Base-by-base conservation (phyloP, 1,140 invertebrate species). In the Pogonognathellus flavescens region DNA sequence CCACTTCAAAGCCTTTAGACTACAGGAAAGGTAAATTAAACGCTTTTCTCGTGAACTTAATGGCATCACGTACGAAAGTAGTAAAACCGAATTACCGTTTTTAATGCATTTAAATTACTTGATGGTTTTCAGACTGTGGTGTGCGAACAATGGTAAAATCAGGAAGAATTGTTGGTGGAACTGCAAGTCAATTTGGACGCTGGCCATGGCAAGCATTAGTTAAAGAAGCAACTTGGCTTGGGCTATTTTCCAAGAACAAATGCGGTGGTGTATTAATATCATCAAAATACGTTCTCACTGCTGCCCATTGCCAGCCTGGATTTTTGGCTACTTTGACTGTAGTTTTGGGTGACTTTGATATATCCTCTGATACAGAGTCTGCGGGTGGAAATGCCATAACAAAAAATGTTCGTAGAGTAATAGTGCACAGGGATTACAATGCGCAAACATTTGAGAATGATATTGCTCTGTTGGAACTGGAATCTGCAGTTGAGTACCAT, bases 121-220 rank as follows among this genome's bases (percentile, higher is more conserved):
- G 25, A 14, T 66, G 41, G 41, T 72, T 72, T 92, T 88, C 91
- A 97, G 96, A 95, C 89, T 98, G 97, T 90, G 97, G 96, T 60
- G 93, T 97, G 16, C 92, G 96, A 89, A 95, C 96, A 16, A 91
- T 97, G 86, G 91, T 95, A 49, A 89, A 90, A 20, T 84, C 86
- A 9, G 96, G 95, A 1, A 92, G 96, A 88, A 97, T 98, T 86
- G 97, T 98, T 10, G 97, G 97, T 82, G 97, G 97, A 14, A 96
- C 96, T 90, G 94, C 94, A 83, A 94, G 96, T 7, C 92, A 92
- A 0, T 97, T 97, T 88, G 97, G 96, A 8, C 94, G 96, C 90
- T 98, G 95, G 94, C 97, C 97, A 0, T 98, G 97, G 97, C 96
- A 98, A 90, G 96, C 97, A 2, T 91, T 98, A 20, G 95, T 98